These are phyloP conservation scores for Phortica magna DNA, from an alignment of 2,888 invertebrate species.

Conservation along the genomic window DNA sequence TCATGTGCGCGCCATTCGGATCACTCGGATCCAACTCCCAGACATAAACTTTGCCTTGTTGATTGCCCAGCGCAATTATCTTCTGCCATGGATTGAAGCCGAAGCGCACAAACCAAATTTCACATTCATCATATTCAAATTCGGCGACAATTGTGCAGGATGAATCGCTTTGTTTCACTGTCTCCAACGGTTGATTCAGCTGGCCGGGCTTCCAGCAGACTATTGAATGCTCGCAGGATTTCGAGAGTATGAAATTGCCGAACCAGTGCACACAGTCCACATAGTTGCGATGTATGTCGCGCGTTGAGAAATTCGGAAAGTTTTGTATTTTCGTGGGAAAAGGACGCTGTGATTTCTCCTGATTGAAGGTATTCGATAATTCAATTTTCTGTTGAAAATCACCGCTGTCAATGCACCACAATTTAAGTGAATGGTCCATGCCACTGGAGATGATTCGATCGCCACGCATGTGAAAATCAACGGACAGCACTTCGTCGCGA, in stretches of 20 bases:
- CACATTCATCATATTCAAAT: slow-evolving; percentile 96
- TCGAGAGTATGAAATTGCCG: slow-evolving; percentile 95
- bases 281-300: slow-evolving; percentile 98
- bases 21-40: slow-evolving; percentile 95
- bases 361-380: slow-evolving; percentile 90
- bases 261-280: slow-evolving; percentile 99
- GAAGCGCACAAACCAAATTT: slow-evolving; percentile 98
- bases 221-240: slow-evolving; percentile 98
- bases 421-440: slow-evolving; percentile 98
- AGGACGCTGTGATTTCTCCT: slow-evolving; percentile 87
- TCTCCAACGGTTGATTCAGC: slow-evolving; percentile 85
- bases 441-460: slow-evolving; percentile 96
- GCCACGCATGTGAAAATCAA: slow-evolving; percentile 90
- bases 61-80: slow-evolving; percentile 96
- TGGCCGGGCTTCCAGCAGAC: slow-evolving; percentile 98
- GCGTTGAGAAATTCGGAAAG: slow-evolving; percentile 96
- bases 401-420: slow-evolving; percentile 93
- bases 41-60: slow-evolving; percentile 94
- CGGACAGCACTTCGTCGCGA: slow-evolving; percentile 92
- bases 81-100: slow-evolving; percentile 95
- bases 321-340: slow-evolving; percentile 95
- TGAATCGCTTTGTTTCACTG: slow-evolving; percentile 86
- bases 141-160: slow-evolving; percentile 91
- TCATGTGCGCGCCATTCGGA: slow-evolving; percentile 87
- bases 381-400: slow-evolving; percentile 90